These are phyloP conservation scores for Drosophila aff. DNA, from an alignment of 1,140 invertebrate genomes.

Conservation along the genomic window DNA sequence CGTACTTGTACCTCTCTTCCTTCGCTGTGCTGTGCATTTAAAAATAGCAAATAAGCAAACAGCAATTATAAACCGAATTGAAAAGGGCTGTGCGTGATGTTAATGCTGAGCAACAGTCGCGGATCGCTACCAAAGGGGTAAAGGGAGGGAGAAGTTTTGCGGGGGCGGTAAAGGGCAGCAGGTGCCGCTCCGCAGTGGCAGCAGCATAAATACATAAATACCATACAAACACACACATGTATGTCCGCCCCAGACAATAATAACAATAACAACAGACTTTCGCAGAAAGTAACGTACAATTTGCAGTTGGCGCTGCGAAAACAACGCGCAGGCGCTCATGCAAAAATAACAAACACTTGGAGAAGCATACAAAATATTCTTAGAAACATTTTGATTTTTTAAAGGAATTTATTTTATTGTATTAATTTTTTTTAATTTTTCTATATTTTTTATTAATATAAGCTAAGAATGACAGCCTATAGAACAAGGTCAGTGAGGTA, in stretches of 20 bases:
- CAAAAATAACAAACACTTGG: constrained; percentile 2
- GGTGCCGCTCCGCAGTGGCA: constrained; percentile 58
- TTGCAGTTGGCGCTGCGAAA: constrained; percentile 50
- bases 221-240: constrained; percentile 22
- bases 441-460: no score
- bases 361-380: neutral
- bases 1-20: constrained; percentile 16
- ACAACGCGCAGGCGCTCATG: constrained; percentile 39
- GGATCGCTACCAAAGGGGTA: constrained; percentile 19
- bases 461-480: no score
- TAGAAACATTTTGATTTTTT: neutral
- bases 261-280: constrained; percentile 39
- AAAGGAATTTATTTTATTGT: neutral
- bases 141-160: neutral
- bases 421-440: no score
- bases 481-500: no score
- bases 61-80: constrained; percentile 77
- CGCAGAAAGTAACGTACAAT: constrained; percentile 68
- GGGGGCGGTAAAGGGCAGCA: constrained; percentile 23
- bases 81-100: constrained; percentile 79
- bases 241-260: constrained; percentile 24
- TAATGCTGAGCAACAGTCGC: constrained; percentile 59
- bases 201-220: constrained; percentile 41
- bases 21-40: constrained; percentile 52
- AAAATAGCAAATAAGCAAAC: constrained; percentile 71